Conservation (phyloP, 2,888 invertebrate species). For the Polia nebulosa region DNA sequence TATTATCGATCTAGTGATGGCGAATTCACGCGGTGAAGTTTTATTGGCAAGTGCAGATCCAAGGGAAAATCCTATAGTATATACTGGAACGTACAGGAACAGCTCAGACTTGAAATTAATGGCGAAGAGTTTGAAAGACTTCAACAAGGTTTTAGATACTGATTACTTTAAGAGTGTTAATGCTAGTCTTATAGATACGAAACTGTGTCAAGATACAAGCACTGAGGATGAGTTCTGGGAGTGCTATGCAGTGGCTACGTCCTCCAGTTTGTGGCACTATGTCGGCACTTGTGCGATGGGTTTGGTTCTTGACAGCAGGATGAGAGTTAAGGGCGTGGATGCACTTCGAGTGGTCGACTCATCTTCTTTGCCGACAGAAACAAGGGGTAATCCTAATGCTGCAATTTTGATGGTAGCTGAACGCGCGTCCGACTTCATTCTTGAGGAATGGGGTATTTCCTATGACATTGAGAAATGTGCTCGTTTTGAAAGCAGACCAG, state of each 20-base stretch:
- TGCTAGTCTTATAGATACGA: constrained; percentile 61
- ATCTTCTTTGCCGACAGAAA: constrained; percentile 47
- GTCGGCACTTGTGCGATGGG: constrained; percentile 62
- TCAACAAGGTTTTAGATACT: constrained; percentile 62
- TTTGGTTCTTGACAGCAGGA: constrained; percentile 48
- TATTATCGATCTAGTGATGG: constrained; percentile 26
- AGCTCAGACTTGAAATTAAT: constrained; percentile 63
- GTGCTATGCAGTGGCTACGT: constrained; percentile 56
- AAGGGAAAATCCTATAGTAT: constrained; percentile 49
- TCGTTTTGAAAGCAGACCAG: background rate
- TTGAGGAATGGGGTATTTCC: background rate
- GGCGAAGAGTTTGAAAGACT: constrained; percentile 65
- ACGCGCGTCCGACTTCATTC: constrained; percentile 35
- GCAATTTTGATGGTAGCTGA: constrained; percentile 56
- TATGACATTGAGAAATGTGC: background rate
- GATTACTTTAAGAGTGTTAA: constrained; percentile 61
- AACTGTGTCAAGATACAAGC: constrained; percentile 53
- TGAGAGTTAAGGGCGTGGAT: constrained; percentile 46
- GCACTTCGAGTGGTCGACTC: constrained; percentile 59
- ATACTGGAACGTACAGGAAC: constrained; percentile 27
- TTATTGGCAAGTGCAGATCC: constrained; percentile 43
- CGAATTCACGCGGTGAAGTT: constrained; percentile 60
- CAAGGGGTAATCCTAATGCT: constrained; percentile 55
- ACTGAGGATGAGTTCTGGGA: constrained; percentile 53
- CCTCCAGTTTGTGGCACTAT: constrained; percentile 64